These are phyloP conservation scores for Orthonevra nobilis DNA, from an alignment of 2,888 invertebrate genomes.

Conservation along the genomic window DNA sequence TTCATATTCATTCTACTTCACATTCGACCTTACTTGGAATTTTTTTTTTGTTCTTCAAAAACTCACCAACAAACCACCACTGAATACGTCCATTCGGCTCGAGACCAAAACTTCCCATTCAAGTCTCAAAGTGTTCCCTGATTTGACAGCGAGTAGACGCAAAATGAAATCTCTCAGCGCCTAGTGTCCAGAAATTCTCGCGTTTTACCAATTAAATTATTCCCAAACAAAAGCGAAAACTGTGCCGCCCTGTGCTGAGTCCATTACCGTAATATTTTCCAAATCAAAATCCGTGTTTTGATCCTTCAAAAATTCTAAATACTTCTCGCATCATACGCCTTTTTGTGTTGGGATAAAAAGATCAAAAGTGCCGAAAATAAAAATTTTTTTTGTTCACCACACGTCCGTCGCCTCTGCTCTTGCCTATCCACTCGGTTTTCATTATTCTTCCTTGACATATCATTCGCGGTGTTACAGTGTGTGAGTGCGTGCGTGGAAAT, in stretches of 20 bases:
- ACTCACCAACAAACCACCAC: too few species aligned
- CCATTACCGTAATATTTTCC: conserved; percentile 13
- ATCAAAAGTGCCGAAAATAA: conserved; percentile 65
- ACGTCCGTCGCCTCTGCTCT: conserved; percentile 17
- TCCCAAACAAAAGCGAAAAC: conserved; percentile 16
- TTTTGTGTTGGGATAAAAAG: conserved; percentile 56
- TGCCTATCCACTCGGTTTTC: conserved; percentile 4
- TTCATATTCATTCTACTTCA: conserved; percentile 1
- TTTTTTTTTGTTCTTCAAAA: too few species aligned
- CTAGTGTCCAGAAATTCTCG: conserved; percentile 38
- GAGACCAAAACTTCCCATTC: conserved; percentile 19
- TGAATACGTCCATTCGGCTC: conserved; percentile 23
- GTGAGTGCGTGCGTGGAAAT: conserved; percentile 40
- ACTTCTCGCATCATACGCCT: conserved; percentile 16
- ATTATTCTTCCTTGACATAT: too few species aligned
- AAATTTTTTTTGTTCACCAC: conserved; percentile 39
- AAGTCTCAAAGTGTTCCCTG: conserved; percentile 58
- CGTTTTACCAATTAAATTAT: conserved; percentile 19
- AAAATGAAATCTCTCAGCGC: conserved; percentile 41
- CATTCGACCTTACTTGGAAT: too few species aligned
- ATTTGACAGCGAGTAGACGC: conserved; percentile 64
- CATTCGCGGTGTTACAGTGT: not conserved
- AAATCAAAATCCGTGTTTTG: not conserved
- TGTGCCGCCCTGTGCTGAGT: not conserved
- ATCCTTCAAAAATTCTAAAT: not conserved